Percentiles rank a stretch among this genome's conserved stretches.
phyloP scores from a whole-genome alignment of 2,797 vertebrate genomes.

The Anableps anableps region DNA sequence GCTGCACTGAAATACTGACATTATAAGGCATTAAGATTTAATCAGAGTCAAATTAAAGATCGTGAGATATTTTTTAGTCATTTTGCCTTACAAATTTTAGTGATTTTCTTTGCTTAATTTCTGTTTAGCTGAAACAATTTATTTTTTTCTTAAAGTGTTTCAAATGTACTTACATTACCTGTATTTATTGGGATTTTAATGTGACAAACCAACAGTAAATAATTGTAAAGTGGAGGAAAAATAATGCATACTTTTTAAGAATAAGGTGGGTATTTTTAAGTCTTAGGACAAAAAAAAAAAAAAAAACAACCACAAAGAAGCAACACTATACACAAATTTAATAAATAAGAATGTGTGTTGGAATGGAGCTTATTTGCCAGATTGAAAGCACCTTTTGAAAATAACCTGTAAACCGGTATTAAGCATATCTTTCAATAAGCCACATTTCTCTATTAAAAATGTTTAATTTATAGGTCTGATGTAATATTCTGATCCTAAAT shows the following conservation, averaged over 20 bases:
- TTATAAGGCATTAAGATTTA: slow-evolving; percentile 14
- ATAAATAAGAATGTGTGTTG: background rate
- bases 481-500: background rate
- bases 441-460: background rate
- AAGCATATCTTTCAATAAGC: background rate
- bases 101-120: background rate
- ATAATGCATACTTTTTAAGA: background rate
- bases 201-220: background rate
- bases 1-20: background rate
- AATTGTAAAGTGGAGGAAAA: background rate
- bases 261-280: background rate
- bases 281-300: background rate
- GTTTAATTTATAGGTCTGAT: background rate
- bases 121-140: background rate
- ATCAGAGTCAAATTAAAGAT: slow-evolving; percentile 20
- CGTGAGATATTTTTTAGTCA: background rate
- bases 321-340: background rate
- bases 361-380: background rate
- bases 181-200: background rate
- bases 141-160: background rate
- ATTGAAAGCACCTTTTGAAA: background rate
- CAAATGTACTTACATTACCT: background rate
- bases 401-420: background rate
- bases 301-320: background rate
- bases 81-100: background rate